Base-by-base conservation (phyloP, 2,888 invertebrate species). In the Prosapia bicincta region DNA sequence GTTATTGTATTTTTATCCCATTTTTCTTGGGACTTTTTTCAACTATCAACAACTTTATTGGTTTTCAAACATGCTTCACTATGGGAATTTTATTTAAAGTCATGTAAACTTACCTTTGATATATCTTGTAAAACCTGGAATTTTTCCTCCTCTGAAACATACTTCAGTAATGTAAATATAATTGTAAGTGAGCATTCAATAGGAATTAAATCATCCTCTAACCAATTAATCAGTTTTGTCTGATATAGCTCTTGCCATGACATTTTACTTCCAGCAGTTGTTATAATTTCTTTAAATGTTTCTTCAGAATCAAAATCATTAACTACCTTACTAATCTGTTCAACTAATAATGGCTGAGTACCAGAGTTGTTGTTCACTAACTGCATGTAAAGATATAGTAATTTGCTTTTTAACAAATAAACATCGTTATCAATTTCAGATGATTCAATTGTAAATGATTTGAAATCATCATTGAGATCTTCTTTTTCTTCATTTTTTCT, bases 121-220 rank as follows among this genome's bases (percentile, higher is more conserved):
- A 54, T 20, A 54, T 54, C 54, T 54, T 54, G 54, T 20, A 54
- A 54, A 54, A 54, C 54, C 20, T 20, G 54, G 20, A 5, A 20
- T 9, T 54, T 54, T 54, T 71, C 67, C 23, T 75, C 23, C 9
- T 66, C 54, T 25, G 66, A 3, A 3, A 75, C 68, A 54, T 75
- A 71, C 28, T 71, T 25, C 23, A 75, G 28, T 1, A 75, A 68
- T 7, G 68, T 32, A 68, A 75, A 75, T 24, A 71, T 75, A 28
- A 75, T 9, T n/a, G 25, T 32, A 20, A 68, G 54, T 24, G 43
- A 26, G 67, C 20, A 24, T 43, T 75, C 68, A 54, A 88, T 87
- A 24, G 88, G 85, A 80, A 88, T 87, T 0, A 85, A 83, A 70
- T 87, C 87, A 0, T 85, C 85, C 0, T 84, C 80, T 71, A 91